phyloP scores from a whole-genome alignment of 35 echinoderm and acorn worm genomes.

The Ophioderma brevispina region DNA sequence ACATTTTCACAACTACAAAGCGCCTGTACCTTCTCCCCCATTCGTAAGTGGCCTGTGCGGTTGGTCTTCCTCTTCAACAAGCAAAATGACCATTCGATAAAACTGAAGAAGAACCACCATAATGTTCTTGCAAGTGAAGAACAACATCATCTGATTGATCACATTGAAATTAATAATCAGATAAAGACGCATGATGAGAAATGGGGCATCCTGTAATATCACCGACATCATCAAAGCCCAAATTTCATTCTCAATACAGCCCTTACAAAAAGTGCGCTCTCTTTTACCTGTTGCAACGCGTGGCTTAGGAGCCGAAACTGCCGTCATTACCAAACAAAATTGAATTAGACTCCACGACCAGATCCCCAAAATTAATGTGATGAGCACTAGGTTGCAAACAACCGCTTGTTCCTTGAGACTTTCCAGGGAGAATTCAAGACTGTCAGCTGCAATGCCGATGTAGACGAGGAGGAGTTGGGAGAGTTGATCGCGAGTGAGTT shows the following conservation, averaged over 20 bases:
- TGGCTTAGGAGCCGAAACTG: constrained; percentile 46
- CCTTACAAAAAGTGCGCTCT: constrained; percentile 42
- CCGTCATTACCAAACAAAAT: constrained; percentile 87
- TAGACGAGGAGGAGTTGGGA: constrained; percentile 94
- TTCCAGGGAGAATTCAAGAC: constrained; percentile 89
- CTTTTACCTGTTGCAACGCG: constrained; percentile 18
- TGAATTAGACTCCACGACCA: constrained; percentile 96
- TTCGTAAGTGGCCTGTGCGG: no score
- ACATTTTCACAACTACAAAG: no score
- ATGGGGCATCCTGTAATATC: constrained; percentile 89
- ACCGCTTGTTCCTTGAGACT: constrained; percentile 75
- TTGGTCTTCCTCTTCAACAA: background rate
- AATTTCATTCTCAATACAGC: constrained; percentile 83
- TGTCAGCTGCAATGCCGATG: constrained; percentile 96
- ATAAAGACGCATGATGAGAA: constrained; percentile 84
- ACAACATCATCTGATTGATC: constrained; percentile 63
- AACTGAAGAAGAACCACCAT: constrained; percentile 59
- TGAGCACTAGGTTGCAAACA: constrained; percentile 71
- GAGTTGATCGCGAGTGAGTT: constrained; percentile 85
- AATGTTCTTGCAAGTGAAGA: constrained; percentile 62
- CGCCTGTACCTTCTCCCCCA: no score
- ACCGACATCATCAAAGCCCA: constrained; percentile 81
- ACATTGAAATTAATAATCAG: constrained; percentile 61
- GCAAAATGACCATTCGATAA: constrained; percentile 50
- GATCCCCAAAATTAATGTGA: constrained; percentile 62